These are phyloP conservation scores for Criorhina ranunculi DNA, from an alignment of 2,888 invertebrate genomes.

Conservation along the genomic window DNA sequence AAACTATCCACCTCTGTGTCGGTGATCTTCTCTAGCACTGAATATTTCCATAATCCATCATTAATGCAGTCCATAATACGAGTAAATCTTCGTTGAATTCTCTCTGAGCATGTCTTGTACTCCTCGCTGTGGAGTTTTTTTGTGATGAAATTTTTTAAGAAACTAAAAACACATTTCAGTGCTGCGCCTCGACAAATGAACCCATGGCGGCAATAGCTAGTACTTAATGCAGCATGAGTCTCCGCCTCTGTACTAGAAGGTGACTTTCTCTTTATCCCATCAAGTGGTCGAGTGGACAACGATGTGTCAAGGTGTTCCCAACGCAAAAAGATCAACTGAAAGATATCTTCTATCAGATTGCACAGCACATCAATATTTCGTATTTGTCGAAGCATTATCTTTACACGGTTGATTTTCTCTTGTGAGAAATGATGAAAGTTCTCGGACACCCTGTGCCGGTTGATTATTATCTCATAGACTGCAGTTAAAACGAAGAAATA, in stretches of 20 bases:
- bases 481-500: constrained; percentile 81
- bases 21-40: constrained; percentile 81
- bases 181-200: constrained; percentile 81
- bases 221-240: constrained; percentile 25
- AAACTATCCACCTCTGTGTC: constrained; percentile 70
- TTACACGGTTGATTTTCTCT: constrained; percentile 79
- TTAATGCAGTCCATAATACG: constrained; percentile 81
- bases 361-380: constrained; percentile 80
- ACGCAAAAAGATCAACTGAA: constrained; percentile 82
- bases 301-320: constrained; percentile 81
- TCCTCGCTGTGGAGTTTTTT: constrained; percentile 82
- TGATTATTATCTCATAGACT: constrained; percentile 80
- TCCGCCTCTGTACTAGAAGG: constrained; percentile 67
- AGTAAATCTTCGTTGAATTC: constrained; percentile 80
- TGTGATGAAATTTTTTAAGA: constrained; percentile 81
- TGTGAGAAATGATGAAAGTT: constrained; percentile 70
- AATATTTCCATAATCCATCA: constrained; percentile 82
- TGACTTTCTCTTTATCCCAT: constrained; percentile 23
- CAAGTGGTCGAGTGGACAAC: constrained; percentile 5
- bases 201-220: constrained; percentile 77
- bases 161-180: constrained; percentile 80
- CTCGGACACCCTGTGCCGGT: constrained; percentile 69
- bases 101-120: constrained; percentile 80
- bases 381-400: constrained; percentile 81
- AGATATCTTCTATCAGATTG: constrained; percentile 81